A percentile compares a stretch with the other conserved stretches of the same genome.
Evolutionary conservation across 64 coral and sea anemone species (phyloP).

Genomic region (Anthopleura sola): DNA sequence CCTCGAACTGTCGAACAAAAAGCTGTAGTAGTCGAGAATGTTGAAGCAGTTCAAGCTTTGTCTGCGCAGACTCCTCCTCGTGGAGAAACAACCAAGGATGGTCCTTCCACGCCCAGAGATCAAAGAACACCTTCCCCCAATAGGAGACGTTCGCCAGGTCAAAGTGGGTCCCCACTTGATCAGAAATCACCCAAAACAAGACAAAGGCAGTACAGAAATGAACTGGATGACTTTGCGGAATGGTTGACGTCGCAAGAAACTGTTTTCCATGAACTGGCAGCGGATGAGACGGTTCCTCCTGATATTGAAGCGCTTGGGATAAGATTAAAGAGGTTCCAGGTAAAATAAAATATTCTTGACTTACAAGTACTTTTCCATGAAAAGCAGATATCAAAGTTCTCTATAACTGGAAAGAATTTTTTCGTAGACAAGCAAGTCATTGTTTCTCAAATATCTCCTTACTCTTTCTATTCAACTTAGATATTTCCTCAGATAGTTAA

Average conservation of each 20-base stretch:
- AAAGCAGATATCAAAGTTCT: too few relatives aligned
- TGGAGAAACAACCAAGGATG: conserved; percentile 32
- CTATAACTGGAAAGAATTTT: too few relatives aligned
- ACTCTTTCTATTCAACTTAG: too few relatives aligned
- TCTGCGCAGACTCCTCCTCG: neutral
- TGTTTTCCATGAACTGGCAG: conserved; percentile 75
- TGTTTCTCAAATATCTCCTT: too few relatives aligned
- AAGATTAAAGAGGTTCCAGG: conserved; percentile 74
- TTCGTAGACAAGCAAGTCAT: too few relatives aligned
- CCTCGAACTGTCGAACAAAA: neutral
- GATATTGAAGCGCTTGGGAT: conserved; percentile 56
- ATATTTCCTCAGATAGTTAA: too few relatives aligned
- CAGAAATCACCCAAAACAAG: conserved; percentile 76
- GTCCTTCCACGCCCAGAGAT: conserved; percentile 30
- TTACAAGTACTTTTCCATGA: too few relatives aligned
- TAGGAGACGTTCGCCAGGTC: conserved; percentile 34
- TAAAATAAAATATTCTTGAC: neutral
- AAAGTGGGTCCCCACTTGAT: conserved; percentile 28
- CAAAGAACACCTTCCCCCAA: conserved; percentile 30
- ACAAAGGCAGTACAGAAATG: conserved; percentile 72
- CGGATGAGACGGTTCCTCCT: conserved; percentile 44
- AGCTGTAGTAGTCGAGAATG: neutral
- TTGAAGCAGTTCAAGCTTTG: neutral
- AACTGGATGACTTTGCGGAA: conserved; percentile 73
- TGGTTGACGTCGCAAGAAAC: conserved; percentile 79